Evolutionary conservation across 2,797 vertebrate genomes (phyloP).

Genomic region (Staurois parvus): DNA sequence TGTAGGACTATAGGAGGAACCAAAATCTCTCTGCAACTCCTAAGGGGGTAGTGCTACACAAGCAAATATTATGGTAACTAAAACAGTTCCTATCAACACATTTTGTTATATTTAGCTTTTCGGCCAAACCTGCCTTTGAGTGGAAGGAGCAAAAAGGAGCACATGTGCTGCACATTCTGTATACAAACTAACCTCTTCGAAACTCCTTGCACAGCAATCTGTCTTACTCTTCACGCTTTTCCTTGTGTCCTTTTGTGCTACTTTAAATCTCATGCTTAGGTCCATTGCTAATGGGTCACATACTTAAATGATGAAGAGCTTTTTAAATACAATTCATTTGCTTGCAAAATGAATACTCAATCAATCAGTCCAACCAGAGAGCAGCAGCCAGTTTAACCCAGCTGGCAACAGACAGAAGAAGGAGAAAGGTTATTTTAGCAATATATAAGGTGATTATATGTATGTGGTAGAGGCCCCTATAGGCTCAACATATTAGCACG

Average conservation of each 20-base stretch:
- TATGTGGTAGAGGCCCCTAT: background rate
- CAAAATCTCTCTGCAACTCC: too few relatives aligned
- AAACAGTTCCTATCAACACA: too few relatives aligned
- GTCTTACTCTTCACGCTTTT: too few relatives aligned
- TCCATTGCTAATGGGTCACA: constrained; percentile 10
- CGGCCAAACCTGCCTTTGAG: too few relatives aligned
- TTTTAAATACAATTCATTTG: constrained; percentile 17
- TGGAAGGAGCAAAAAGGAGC: too few relatives aligned
- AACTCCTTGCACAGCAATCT: too few relatives aligned
- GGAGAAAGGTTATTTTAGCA: background rate
- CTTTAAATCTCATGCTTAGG: background rate
- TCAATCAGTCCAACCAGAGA: background rate
- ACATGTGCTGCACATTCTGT: too few relatives aligned
- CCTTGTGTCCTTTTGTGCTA: background rate
- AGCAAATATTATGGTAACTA: too few relatives aligned
- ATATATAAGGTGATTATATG: background rate
- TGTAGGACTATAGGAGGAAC: too few relatives aligned
- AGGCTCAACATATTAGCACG: background rate
- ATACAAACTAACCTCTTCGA: too few relatives aligned
- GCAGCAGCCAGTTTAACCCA: background rate
- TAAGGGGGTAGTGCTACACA: too few relatives aligned
- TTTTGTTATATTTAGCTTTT: too few relatives aligned
- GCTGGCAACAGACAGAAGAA: background rate
- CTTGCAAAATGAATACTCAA: background rate
- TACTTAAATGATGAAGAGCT: constrained; percentile 6